These are phyloP conservation scores for Ornithoptera priamus DNA, from an alignment of 2,888 invertebrate genomes.

Conservation along the genomic window DNA sequence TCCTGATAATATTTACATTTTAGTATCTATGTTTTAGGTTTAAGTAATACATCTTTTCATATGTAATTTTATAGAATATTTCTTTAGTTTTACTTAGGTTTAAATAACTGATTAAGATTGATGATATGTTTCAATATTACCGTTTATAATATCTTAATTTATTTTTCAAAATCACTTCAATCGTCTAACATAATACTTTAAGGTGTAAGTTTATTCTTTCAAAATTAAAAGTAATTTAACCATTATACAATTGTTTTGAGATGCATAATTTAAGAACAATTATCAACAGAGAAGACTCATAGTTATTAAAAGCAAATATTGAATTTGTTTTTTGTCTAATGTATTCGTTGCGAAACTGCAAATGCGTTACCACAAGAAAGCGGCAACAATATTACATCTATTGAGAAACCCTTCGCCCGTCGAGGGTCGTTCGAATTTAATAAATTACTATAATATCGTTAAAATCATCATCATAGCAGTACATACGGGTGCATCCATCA, in stretches of 20 bases:
- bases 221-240: neutral
- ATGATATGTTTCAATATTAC: no score
- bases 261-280: neutral
- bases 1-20: neutral
- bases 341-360: no score
- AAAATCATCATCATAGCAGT: constrained; percentile 34
- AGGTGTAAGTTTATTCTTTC: neutral
- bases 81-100: no score
- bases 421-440: constrained; percentile 40
- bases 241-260: neutral
- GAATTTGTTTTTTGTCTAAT: no score
- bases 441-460: constrained; percentile 52
- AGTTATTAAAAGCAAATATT: neutral
- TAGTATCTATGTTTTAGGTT: neutral
- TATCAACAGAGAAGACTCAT: neutral
- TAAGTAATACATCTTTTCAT: no score
- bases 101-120: no score
- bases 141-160: no score
- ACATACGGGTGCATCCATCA: constrained; percentile 66
- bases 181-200: neutral
- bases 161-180: no score
- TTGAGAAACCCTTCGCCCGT: neutral
- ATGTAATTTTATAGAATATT: no score
- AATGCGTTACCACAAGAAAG: neutral
- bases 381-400: neutral